Evolutionary conservation across 2,888 invertebrate species (phyloP).

Genomic region (Tipula lateralis): DNA sequence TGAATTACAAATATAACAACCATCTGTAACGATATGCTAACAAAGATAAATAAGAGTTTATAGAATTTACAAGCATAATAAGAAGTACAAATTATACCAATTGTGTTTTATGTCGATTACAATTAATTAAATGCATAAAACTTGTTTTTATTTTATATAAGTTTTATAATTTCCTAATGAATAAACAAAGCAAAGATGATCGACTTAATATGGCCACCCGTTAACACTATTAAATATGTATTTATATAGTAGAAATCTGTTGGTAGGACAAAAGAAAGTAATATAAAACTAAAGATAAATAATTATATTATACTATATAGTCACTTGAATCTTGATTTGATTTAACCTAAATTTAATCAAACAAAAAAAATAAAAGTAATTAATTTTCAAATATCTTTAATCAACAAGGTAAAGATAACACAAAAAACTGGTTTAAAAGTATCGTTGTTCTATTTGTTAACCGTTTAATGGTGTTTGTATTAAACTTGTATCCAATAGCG

Average conservation of each 20-base stretch:
- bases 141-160: background rate
- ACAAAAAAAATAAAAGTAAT: background rate
- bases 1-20: too few relatives aligned
- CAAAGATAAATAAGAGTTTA: too few relatives aligned
- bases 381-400: background rate
- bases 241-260: background rate
- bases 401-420: background rate
- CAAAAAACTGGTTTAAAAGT: background rate
- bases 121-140: background rate
- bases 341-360: background rate
- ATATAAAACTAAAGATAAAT: background rate
- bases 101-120: too few relatives aligned
- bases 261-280: background rate
- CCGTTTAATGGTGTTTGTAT: background rate
- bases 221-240: background rate
- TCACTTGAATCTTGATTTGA: background rate
- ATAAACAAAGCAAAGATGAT: background rate
- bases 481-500: background rate
- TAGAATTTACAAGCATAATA: too few relatives aligned
- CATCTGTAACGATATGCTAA: too few relatives aligned
- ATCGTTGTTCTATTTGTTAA: background rate
- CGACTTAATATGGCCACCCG: background rate
- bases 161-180: background rate
- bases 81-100: too few relatives aligned
- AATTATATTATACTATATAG: background rate